A percentile compares a stretch with the other conserved stretches of the same genome.
These are phyloP conservation scores for Euproctis similis DNA, from an alignment of 2,888 invertebrate genomes.

Conservation along the genomic window DNA sequence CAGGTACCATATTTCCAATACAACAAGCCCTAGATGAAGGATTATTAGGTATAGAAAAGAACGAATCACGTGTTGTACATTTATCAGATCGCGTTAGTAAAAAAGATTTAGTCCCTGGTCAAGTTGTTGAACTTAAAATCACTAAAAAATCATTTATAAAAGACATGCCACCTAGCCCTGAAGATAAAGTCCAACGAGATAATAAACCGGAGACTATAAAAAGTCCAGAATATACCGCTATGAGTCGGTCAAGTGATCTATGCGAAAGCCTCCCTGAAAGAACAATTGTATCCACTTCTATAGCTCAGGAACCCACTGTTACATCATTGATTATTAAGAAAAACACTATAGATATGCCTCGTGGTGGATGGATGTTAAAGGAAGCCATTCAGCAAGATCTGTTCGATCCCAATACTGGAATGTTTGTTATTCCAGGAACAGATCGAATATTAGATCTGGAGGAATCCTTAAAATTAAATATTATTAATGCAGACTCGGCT, in stretches of 20 bases:
- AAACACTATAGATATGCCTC: conserved; percentile 85
- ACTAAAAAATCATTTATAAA: conserved; percentile 70
- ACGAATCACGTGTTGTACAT: conserved; percentile 55
- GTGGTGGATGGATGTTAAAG: conserved; percentile 87
- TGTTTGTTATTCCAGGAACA: conserved; percentile 90
- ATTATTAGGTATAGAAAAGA: conserved; percentile 78
- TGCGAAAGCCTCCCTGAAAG: conserved; percentile 44
- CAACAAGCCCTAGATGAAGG: conserved; percentile 86
- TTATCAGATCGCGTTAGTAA: conserved; percentile 54
- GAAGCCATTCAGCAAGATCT: conserved; percentile 89
- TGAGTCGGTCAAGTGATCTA: conserved; percentile 33
- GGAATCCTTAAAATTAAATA: conserved; percentile 89
- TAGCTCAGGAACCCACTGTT: conserved; percentile 64
- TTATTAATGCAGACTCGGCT: conserved; percentile 90
- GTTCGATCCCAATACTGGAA: conserved; percentile 88
- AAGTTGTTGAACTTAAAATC: conserved; percentile 69
- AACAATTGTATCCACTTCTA: conserved; percentile 58
- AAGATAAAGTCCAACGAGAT: conserved; percentile 67
- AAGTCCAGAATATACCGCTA: conserved; percentile 66
- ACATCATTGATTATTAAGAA: conserved; percentile 75
- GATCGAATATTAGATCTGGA: conserved; percentile 89
- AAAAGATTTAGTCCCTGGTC: conserved; percentile 61
- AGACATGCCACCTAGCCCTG: conserved; percentile 62
- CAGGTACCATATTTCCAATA: conserved; percentile 82
- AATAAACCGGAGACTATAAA: conserved; percentile 75